Evolutionary conservation across 2,797 vertebrate species (phyloP).

Genomic region (Tamandua tetradactyla): DNA sequence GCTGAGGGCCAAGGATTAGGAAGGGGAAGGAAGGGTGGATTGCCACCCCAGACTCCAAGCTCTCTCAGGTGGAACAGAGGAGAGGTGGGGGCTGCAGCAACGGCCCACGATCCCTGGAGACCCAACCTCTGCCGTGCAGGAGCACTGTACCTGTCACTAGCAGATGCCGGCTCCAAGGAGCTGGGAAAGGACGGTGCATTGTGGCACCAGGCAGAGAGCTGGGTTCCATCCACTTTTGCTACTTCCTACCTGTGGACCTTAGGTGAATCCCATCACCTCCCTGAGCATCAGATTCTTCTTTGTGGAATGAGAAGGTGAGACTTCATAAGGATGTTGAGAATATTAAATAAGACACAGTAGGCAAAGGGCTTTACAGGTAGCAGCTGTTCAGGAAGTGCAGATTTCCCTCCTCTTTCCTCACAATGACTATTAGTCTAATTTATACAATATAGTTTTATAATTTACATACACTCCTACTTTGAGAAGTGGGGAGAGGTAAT

Average conservation of each 20-base stretch:
- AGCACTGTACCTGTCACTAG: not conserved
- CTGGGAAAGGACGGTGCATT: fast-evolving
- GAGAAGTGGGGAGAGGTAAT: not conserved
- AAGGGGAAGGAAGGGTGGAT: not conserved
- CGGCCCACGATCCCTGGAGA: fast-evolving
- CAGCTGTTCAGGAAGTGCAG: fast-evolving
- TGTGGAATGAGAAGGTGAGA: not conserved
- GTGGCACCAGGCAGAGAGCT: not conserved
- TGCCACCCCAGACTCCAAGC: not conserved
- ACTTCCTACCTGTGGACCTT: not conserved
- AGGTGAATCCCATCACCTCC: fast-evolving
- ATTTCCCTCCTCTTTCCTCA: too few relatives aligned
- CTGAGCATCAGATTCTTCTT: not conserved
- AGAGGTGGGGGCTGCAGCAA: not conserved
- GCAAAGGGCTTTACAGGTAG: fast-evolving
- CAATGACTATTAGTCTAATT: fast-evolving
- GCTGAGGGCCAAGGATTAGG: not conserved
- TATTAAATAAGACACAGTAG: not conserved
- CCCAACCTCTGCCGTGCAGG: not conserved
- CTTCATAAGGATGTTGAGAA: not conserved
- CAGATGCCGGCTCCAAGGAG: not conserved
- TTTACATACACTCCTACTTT: not conserved
- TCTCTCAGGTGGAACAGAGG: not conserved
- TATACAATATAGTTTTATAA: too few relatives aligned
- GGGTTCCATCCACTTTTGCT: not conserved